phyloP scores from a whole-genome alignment of 2,888 invertebrate species.

The Luffia ferchaultella region DNA sequence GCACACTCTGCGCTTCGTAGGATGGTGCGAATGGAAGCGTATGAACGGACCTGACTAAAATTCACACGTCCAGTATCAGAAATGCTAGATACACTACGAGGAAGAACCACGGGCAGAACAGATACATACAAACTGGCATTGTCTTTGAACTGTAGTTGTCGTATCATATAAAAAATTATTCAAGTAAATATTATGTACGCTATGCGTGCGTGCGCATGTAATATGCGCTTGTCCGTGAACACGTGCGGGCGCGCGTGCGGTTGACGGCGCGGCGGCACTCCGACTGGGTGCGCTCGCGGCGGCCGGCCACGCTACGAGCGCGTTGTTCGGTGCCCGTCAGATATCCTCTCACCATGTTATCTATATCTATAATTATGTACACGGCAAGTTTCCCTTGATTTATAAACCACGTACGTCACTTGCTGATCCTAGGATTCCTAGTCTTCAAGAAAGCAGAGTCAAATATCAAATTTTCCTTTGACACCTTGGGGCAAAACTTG shows the following conservation, averaged over 20 bases:
- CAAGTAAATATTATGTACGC: conserved; percentile 24
- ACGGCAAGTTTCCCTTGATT: too few species aligned
- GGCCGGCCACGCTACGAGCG: conserved; percentile 52
- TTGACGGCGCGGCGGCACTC: conserved; percentile 63
- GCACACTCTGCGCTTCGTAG: conserved; percentile 16
- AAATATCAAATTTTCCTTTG: too few species aligned
- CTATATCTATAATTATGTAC: conserved; percentile 3
- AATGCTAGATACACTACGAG: conserved; percentile 72
- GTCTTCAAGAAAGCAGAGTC: too few species aligned
- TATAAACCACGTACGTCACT: too few species aligned
- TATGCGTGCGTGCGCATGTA: neutral
- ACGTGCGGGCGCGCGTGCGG: conserved; percentile 59
- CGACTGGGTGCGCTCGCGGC: conserved; percentile 62
- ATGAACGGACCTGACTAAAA: conserved; percentile 22
- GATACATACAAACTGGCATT: conserved; percentile 69
- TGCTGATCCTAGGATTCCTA: too few species aligned
- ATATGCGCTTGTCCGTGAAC: neutral
- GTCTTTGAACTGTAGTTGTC: conserved; percentile 23
- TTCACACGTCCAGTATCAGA: conserved; percentile 70
- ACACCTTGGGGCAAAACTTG: too few species aligned
- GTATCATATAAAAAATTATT: conserved; percentile 19
- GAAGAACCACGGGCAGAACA: conserved; percentile 73
- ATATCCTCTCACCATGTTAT: conserved; percentile 1
- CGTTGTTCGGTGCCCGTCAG: conserved; percentile 23
- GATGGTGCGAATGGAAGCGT: conserved; percentile 20